Base-by-base conservation (phyloP, 2,888 invertebrate genomes). In the Anoncus sp. region DNA sequence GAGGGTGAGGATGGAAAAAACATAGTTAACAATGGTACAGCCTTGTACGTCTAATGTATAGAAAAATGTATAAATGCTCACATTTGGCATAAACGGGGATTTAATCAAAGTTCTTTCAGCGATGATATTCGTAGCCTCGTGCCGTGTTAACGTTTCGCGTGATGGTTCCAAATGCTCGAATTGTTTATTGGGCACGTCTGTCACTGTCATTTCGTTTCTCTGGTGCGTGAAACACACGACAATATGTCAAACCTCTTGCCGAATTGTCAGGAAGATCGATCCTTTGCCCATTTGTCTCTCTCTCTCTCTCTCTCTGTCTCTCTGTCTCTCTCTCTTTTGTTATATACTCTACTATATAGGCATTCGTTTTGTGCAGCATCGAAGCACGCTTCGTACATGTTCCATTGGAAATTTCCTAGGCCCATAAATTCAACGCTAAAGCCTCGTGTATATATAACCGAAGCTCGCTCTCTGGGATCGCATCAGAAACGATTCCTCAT, bases 391-490 rank as follows among this genome's bases (percentile, higher is more conserved):
- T 3, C 40, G 20, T 22, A 16, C 27, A 9, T 10, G 40, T 27
- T 18, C 18, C 47, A 20, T 20, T 31, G 38, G 38, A 59, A 57
- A 65, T 59, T 65, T 73, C 35, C 43, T 18, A 18, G 45, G 22
- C 27, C 35, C 62, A 63, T 72, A 72, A 71, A 71, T 71, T 49
- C 53, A 62, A 53, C n/a, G 40, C 16, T 18, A 5, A 22, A 70
- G 51, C 22, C 60, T 35, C 40, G 18, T n/a, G 24, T 69, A 49
- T 12, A 38, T 10, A 9, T 51, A 51, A 60, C 59, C 18, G 27
- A 16, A 16, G 20, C 12, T 47, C n/a, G 38, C 24, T 38, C 14
- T 38, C 24, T 47, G 9, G 47, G 12, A 47, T 20, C 20, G 47
- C 45, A 18, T 18, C 7, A 35, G 35, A 31, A n/a, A 12, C 31